Evolutionary conservation across 2,888 invertebrate genomes (phyloP).

Genomic region (Apamea crenata): DNA sequence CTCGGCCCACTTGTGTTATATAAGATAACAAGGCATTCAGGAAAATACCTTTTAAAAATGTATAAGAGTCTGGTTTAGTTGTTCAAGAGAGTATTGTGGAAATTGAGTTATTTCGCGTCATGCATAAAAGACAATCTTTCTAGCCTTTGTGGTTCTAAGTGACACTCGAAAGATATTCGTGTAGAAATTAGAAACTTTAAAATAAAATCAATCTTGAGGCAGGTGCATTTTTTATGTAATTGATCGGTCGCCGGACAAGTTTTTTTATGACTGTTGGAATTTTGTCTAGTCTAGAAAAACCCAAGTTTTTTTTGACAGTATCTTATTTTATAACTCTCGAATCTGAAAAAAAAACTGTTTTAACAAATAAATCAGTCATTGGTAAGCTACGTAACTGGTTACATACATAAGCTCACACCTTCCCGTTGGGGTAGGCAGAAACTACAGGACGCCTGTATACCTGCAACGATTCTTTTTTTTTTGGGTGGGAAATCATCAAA

Average conservation of each 20-base stretch:
- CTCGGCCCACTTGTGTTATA: constrained; percentile 29
- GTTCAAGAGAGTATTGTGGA: constrained; percentile 14
- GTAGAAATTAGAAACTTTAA: constrained; percentile 12
- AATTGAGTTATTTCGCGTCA: constrained; percentile 34
- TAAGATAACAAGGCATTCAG: constrained; percentile 26
- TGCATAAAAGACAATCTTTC: constrained; percentile 26
- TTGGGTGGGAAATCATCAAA: too few relatives aligned
- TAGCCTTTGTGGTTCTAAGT: constrained; percentile 30
- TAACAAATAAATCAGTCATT: neutral
- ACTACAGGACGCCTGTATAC: too few relatives aligned
- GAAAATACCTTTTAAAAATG: constrained; percentile 30
- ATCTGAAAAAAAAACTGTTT: neutral
- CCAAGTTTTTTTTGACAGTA: neutral
- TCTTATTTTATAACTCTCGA: neutral
- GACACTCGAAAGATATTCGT: constrained; percentile 19
- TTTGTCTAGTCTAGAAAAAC: neutral
- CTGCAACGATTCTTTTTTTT: too few relatives aligned
- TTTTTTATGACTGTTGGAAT: neutral
- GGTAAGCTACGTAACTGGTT: neutral
- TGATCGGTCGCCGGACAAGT: neutral
- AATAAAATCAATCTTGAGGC: constrained; percentile 7
- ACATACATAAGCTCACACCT: neutral
- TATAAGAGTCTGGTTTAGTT: neutral
- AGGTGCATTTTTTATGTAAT: constrained; percentile 17
- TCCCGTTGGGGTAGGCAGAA: too few relatives aligned